Base-by-base conservation (phyloP, 2,113 vertebrate genomes). In the Numida meleagris region DNA sequence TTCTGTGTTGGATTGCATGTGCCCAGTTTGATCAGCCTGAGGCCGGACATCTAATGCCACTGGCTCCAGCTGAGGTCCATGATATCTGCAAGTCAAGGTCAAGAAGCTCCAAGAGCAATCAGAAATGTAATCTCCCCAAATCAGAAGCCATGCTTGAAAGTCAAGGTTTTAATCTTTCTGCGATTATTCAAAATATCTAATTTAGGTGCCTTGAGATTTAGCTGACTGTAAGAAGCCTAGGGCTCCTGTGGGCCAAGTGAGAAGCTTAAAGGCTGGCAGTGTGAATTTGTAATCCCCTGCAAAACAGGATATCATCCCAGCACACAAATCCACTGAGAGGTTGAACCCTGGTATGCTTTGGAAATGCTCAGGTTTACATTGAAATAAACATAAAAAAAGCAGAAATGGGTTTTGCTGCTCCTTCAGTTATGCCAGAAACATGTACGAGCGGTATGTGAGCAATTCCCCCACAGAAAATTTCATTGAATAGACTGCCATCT, bases 241-340 rank as follows among this genome's bases (percentile, higher is more conserved):
- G 77, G 38, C 42, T 93, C 31, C 80, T 33, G 1, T 51, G 43
- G 79, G 74, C 63, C 90, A 70, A 89, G 71, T 9, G 63, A 89
- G 84, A 66, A 95, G 79, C 82, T 77, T 93, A 82, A 70, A 79
- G 70, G 27, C 68, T 87, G 71, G 58, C 84, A 76, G 36, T 33
- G 36, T 66, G 48, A 45, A 36, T 36, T 23, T 36, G n/a, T 89
- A 82, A 88, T 73, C n/a, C 58, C 27, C 27, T 67, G 42, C 66
- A 66, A 79, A 82, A 24, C n/a, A 55, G 46, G 50, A 77, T 83
- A 27, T 8, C 18, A 3, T 51, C 59, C 38, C 76, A 74, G n/a
- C 1, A 2, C 38, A 59, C 55, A 34, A 63, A 51, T 55, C 66
- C 27, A 11, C 23, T 2, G 1, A 5, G 72, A 77, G 33, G 67